Evolutionary conservation across 1,140 invertebrate species (phyloP).

Genomic region (Cherax destructor): DNA sequence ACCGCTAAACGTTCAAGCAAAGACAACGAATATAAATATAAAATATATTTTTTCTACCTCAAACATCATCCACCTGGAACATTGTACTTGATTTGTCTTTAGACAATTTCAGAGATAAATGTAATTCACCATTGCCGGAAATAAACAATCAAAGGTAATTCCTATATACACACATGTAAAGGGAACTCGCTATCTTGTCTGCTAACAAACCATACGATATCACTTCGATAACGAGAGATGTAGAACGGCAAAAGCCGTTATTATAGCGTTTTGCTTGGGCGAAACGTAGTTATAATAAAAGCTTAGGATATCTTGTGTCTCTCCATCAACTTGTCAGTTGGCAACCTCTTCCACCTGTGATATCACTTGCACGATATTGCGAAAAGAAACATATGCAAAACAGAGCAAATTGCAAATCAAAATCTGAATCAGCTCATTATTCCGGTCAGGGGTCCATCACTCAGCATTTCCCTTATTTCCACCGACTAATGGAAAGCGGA

Average conservation of each 20-base stretch:
- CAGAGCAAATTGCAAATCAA: constrained; percentile 52
- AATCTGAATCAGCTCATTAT: constrained; percentile 46
- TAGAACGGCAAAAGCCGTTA: too few relatives aligned
- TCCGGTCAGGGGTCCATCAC: constrained; percentile 20
- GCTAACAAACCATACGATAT: neutral
- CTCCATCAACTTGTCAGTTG: too few relatives aligned
- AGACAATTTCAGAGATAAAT: too few relatives aligned
- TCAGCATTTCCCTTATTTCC: constrained; percentile 26
- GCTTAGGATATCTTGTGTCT: too few relatives aligned
- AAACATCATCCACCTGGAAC: neutral
- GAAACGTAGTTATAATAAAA: too few relatives aligned
- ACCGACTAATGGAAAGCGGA: constrained; percentile 53
- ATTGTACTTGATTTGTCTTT: neutral
- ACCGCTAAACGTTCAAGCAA: constrained; percentile 5
- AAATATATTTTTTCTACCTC: constrained; percentile 11
- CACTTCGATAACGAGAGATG: too few relatives aligned
- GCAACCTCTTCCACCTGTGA: too few relatives aligned
- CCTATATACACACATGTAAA: neutral
- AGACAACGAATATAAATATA: constrained; percentile 2
- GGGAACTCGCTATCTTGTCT: neutral
- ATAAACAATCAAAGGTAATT: neutral
- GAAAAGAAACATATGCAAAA: constrained; percentile 53
- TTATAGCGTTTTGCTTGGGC: too few relatives aligned
- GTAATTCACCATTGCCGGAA: neutral
- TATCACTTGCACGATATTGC: neutral